Conservation (phyloP, 2,888 invertebrate species). For the Coenonympha glycerion region DNA sequence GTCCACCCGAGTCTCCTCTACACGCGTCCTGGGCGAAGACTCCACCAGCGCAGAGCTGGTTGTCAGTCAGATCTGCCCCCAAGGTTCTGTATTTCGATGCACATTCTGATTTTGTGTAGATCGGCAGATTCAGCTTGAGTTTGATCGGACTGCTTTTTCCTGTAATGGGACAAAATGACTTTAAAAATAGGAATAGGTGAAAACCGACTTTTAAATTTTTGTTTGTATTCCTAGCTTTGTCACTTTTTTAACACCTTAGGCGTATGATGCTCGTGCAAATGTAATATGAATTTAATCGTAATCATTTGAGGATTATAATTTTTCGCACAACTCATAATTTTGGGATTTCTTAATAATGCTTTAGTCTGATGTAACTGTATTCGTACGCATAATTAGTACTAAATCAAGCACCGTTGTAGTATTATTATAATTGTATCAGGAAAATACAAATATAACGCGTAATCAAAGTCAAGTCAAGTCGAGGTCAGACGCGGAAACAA, state of each 20-base stretch:
- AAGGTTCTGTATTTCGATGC: constrained; percentile 62
- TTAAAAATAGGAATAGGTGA: too few relatives aligned
- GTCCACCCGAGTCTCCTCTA: constrained; percentile 85
- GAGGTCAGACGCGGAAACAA: constrained; percentile 10
- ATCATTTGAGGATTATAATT: too few relatives aligned
- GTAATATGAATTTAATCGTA: too few relatives aligned
- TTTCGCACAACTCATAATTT: too few relatives aligned
- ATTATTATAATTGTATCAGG: background rate
- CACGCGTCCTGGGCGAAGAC: constrained; percentile 81
- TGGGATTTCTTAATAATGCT: too few relatives aligned
- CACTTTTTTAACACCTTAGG: too few relatives aligned
- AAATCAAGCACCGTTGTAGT: too few relatives aligned
- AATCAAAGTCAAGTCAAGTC: constrained; percentile 8
- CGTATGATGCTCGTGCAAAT: too few relatives aligned
- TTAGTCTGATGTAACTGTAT: too few relatives aligned
- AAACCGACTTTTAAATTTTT: too few relatives aligned
- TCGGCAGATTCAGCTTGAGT: constrained; percentile 77
- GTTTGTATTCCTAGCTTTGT: too few relatives aligned
- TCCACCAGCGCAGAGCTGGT: constrained; percentile 84
- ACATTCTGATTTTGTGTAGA: constrained; percentile 74
- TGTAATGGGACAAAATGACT: constrained; percentile 36
- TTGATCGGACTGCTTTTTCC: constrained; percentile 76
- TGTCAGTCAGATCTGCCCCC: constrained; percentile 66
- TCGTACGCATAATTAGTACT: too few relatives aligned
- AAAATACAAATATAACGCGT: constrained; percentile 1